phyloP scores from a whole-genome alignment of 1,140 invertebrate species.

The Drosophila willistoni region DNA sequence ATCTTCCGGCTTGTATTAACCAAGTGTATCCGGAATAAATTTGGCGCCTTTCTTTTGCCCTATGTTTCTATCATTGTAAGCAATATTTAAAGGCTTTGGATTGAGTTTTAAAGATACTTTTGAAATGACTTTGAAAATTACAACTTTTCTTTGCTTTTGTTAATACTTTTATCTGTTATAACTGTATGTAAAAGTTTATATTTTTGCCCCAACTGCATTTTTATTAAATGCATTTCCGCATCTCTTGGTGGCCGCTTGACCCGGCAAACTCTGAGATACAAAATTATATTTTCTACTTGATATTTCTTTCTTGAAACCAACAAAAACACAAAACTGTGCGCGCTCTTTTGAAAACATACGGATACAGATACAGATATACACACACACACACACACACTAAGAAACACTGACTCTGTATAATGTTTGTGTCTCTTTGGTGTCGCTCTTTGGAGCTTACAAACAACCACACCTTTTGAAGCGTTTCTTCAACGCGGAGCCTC shows the following conservation, averaged over 20 bases:
- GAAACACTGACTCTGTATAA: slow-evolving; percentile 4
- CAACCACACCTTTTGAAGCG: slow-evolving; percentile 74
- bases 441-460: slow-evolving; percentile 59
- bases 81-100: neutral
- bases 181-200: too few species aligned
- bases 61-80: too few species aligned
- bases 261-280: slow-evolving; percentile 40
- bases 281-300: slow-evolving; percentile 38
- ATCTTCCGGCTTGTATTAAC: neutral
- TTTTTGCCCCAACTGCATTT: neutral
- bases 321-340: slow-evolving; percentile 29
- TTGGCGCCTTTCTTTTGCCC: slow-evolving; percentile 2
- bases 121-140: too few species aligned
- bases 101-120: neutral
- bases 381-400: slow-evolving; percentile 20
- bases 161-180: too few species aligned
- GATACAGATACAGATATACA: slow-evolving; percentile 5
- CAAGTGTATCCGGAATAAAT: slow-evolving; percentile 8
- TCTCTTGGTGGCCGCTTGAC: slow-evolving; percentile 34
- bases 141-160: too few species aligned
- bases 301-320: slow-evolving; percentile 28
- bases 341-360: slow-evolving; percentile 20
- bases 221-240: slow-evolving; percentile 3
- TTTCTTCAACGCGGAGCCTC: slow-evolving; percentile 20
- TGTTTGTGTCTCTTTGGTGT: slow-evolving; percentile 56